phyloP scores from a whole-genome alignment of 1,140 invertebrate genomes.

The Drosophila auraria region DNA sequence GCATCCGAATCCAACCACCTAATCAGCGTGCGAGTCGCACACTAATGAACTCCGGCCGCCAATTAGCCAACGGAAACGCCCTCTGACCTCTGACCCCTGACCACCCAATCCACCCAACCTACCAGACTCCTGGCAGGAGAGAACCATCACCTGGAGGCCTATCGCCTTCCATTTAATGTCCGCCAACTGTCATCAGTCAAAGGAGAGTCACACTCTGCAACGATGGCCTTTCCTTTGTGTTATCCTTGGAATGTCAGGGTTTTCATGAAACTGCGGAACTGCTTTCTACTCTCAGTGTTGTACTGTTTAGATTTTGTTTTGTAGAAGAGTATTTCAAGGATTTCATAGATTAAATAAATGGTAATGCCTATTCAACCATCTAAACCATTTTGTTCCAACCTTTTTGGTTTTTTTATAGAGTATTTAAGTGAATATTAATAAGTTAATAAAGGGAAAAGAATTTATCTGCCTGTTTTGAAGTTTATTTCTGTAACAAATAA shows the following conservation, averaged over 20 bases:
- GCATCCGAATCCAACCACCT: conserved; percentile 47
- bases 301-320: too few relatives aligned
- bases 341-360: too few relatives aligned
- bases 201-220: not conserved
- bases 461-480: too few relatives aligned
- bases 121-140: not conserved
- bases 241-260: conserved; percentile 5
- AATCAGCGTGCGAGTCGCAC: conserved; percentile 52
- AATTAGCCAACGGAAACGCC: conserved; percentile 49
- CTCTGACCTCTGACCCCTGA: not conserved
- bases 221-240: not conserved
- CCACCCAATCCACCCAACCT: not conserved
- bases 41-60: conserved; percentile 61
- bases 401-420: too few relatives aligned
- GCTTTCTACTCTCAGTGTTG: too few relatives aligned
- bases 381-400: too few relatives aligned
- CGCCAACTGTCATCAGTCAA: conserved; percentile 32
- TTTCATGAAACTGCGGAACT: not conserved
- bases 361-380: too few relatives aligned
- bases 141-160: conserved; percentile 7
- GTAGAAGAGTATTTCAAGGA: too few relatives aligned
- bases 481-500: too few relatives aligned
- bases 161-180: conserved; percentile 9
- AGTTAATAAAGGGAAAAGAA: too few relatives aligned
- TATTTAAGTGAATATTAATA: too few relatives aligned